A percentile compares a stretch with the other conserved stretches of the same genome.
Evolutionary conservation across 1,140 invertebrate species (phyloP).

Genomic region (Formica exsecta): DNA sequence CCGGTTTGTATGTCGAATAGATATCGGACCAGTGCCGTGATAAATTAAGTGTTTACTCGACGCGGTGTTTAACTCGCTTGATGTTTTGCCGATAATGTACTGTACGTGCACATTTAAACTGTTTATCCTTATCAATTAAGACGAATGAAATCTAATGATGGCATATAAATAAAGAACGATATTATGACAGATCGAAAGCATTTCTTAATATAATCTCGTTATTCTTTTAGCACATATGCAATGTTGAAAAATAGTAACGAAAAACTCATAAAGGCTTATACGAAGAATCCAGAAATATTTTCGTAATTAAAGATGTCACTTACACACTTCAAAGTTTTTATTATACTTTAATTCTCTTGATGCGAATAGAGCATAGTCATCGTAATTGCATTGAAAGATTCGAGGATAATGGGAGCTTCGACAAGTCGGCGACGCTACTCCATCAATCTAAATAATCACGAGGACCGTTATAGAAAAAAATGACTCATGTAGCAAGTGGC

Average conservation of each 20-base stretch:
- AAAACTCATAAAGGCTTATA: too few relatives aligned
- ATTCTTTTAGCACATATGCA: not conserved
- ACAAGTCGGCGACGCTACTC: not conserved
- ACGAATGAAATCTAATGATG: not conserved
- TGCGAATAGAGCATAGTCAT: not conserved
- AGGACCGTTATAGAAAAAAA: conserved; percentile 3
- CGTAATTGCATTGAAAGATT: conserved; percentile 19
- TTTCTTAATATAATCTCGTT: not conserved
- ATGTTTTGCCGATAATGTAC: conserved; percentile 38
- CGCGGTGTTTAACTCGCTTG: not conserved
- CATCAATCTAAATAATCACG: conserved; percentile 22
- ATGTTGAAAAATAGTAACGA: not conserved
- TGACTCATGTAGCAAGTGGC: conserved; percentile 3
- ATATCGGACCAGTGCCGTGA: conserved; percentile 33
- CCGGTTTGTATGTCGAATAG: conserved; percentile 31
- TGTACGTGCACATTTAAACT: conserved; percentile 25
- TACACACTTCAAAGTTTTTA: not conserved
- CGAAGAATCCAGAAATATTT: not conserved
- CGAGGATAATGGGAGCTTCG: not conserved
- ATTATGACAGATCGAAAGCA: not conserved
- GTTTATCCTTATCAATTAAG: conserved; percentile 47
- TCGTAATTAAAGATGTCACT: not conserved
- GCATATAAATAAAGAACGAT: conserved; percentile 11
- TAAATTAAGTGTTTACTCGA: conserved; percentile 45
- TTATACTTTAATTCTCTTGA: not conserved